Evolutionary conservation across 2,888 invertebrate genomes (phyloP), one percentile per base, ranked within the genome.

Genomic region (Argyra leucocephala): DNA sequence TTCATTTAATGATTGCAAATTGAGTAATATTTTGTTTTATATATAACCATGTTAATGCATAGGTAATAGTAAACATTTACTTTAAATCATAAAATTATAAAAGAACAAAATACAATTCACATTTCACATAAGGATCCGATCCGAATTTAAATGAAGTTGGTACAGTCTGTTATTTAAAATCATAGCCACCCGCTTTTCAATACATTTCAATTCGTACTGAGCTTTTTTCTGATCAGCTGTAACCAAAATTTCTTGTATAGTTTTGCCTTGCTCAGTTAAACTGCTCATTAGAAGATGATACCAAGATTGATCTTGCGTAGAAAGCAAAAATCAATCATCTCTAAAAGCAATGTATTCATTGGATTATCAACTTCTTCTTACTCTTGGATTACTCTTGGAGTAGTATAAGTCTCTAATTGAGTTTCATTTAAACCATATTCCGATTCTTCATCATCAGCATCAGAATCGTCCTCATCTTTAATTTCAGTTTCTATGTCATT

Each of bases 151-250:
- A 97, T 72, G 89, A 88, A 68, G 90, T 87, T 69, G 96, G 96
- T 71, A 97, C 92, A 74, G 91, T 88, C 76, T 92, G 92, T 73
- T 93, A 92, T 67, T 88, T 86, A 77, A 93, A 93, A 73, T 87
- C 85, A 75, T 91, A 93, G 83, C 90, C 97, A 75, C 97, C 97
- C 78, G 93, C 91, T 94, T 91, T 79, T 96, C 94, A 76, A 97
- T 96, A 77, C 91, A 87, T 83, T 93, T 95, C 77, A 91, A 92
- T 82, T 95, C 95, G 73, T 91, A 88, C 69, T 93, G 95, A 64
- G 96, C 96, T 76, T 90, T 91, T 70, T 96, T 86, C 77, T 96
- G 96, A 77, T 96, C 95, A 12, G 97, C 96, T 63, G 94, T 84
- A 63, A 91, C 84, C 71, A 94, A 89, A 60, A 97, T 88, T 71